Evolutionary conservation across 2,888 invertebrate genomes (phyloP), one percentile per base, ranked within the genome.

Genomic region (Latheticus oryzae): DNA sequence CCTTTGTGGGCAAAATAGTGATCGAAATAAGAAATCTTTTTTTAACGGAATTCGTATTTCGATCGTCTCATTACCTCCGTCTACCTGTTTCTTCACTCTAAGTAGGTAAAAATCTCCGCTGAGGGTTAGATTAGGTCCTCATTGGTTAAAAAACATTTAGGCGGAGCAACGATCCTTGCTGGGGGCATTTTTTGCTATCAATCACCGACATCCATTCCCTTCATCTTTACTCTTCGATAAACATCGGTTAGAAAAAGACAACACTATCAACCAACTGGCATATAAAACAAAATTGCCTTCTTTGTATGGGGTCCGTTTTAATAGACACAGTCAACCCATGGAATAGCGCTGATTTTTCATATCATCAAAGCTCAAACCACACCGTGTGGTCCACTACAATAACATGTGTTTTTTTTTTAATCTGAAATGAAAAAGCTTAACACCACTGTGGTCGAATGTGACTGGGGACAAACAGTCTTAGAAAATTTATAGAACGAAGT

Each of bases 281-380:
- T 48, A n/a, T n/a, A 21, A 38, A 37, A 54, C 56, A 38, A 56
- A 60, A 60, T 60, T 66, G 65, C 63, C 64, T 64, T 72, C 78
- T 78, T 77, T 76, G 77, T 76, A 78, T 78, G 77, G 78, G 78
- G 77, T 77, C 78, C 76, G 72, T 75, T 76, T 76, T 77, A 77
- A 77, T 77, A 74, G 74, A 70, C 62, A 59, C 75, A 75, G 70
- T 65, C 70, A 67, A 61, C 75, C 62, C 73, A 64, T 61, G 52
- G 62, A 72, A 65, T 64, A 60, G n/a, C 57, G 63, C 61, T 61
- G 54, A 56, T 51, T 62, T 55, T 37, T 38, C 28, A 19, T 40
- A 52, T 51, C 57, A 47, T 54, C 38, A 51, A 35, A 35, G 35
- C 43, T 40, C 53, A 21, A 19, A 38, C 28, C 23, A 48, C 64